Percentiles rank a stretch among this genome's conserved stretches.
Evolutionary conservation across 2,113 vertebrate genomes (phyloP).

Genomic region (Thalassoma bifasciatum): DNA sequence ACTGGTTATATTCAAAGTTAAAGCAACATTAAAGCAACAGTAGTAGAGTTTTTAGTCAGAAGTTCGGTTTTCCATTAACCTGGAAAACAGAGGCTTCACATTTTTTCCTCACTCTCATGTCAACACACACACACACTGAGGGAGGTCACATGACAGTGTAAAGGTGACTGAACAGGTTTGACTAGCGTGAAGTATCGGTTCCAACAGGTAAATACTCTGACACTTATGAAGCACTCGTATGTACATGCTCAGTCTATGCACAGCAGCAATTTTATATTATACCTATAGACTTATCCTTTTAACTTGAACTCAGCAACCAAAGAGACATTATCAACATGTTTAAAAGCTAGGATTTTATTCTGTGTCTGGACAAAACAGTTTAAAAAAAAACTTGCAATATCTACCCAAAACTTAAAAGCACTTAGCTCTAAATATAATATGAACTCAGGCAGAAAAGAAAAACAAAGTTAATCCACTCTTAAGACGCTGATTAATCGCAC

Average conservation of each 20-base stretch:
- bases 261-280: not conserved
- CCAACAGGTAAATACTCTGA: constrained; percentile 31
- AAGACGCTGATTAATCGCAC: no score
- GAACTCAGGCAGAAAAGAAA: no score
- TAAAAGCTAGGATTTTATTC: no score
- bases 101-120: not conserved
- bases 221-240: constrained; percentile 9
- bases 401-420: no score
- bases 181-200: constrained; percentile 53
- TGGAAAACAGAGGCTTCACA: not conserved
- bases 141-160: constrained; percentile 30
- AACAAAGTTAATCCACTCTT: no score
- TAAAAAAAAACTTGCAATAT: no score
- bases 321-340: no score
- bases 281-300: no score
- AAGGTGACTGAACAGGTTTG: constrained; percentile 70
- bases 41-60: not conserved
- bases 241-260: not conserved
- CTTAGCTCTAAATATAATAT: no score
- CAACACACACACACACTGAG: not conserved
- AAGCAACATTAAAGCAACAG: constrained; percentile 14
- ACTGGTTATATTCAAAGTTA: constrained; percentile 6
- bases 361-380: no score
- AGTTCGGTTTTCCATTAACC: constrained; percentile 12
- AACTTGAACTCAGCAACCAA: no score